Base-by-base conservation (phyloP, 2,797 vertebrate genomes). In the Acanthis flammea region DNA sequence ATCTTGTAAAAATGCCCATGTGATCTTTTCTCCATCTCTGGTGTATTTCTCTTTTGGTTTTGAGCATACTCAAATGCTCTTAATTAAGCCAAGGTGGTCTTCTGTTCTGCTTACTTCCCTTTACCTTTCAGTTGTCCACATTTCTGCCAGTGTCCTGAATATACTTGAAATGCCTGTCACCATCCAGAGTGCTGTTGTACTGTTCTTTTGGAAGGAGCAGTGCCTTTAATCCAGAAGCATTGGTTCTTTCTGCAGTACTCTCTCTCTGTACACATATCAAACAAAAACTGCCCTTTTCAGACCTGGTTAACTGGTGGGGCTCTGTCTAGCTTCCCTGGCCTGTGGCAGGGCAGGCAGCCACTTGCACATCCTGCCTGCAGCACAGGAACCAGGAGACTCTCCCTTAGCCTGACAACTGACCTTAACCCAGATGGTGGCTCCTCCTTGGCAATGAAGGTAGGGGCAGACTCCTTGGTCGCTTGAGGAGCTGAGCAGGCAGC, bases 391-490 rank as follows among this genome's bases (percentile, higher is more conserved):
- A 1, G 67, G 77, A 96, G 67, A 55, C 70, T 96, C 13, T 17
- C 68, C 92, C 72, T 91, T 94, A 88, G 88, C 24, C 27, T 95
- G 91, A 91, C 83, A 96, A 63, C 53, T 96, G 90, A 88, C 95
- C 92, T 94, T 93, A 89, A 81, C 73, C 73, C 94, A 96, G 91
- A 85, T 97, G 95, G 93, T 96, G 90, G 68, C 53, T 97, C 54
- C 79, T 96, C 79, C 92, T 92, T 91, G 75, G 77, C 76, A 94
- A 53, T 16, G 74, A 88, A 92, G 88, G 44, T 42, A 96, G 87
- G 45, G 79, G 19, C 21, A 22, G 93, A 79, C 57, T 72, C 83
- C 86, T 68, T 45, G 53, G 48, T 67, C 92, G 63, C 65, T 76
- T 72, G 82, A 86, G 92, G 37, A 66, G 83, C 45, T 70, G 63